Conservation (phyloP, 1,140 invertebrate genomes). For the Luehdorfia chinensis region DNA sequence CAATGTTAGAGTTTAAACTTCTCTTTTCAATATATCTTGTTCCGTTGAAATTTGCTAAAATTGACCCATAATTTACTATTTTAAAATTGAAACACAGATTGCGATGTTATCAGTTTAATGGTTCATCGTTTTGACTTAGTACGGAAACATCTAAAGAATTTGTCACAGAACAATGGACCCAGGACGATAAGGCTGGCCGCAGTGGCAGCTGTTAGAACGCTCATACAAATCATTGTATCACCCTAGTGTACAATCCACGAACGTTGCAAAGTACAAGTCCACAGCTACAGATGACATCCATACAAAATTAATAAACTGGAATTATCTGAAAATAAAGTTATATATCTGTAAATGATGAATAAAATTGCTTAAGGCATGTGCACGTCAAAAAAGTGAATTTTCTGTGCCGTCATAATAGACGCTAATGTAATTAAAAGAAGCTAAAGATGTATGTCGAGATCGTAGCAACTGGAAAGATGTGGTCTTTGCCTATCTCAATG, state of each 20-base stretch:
- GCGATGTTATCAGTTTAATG: not conserved
- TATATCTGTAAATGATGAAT: not conserved
- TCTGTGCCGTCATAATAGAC: too few species aligned
- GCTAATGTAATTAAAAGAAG: too few species aligned
- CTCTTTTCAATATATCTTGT: too few species aligned
- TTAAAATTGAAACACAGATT: conserved; percentile 2
- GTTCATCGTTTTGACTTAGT: conserved; percentile 8
- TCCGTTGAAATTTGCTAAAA: too few species aligned
- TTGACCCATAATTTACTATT: too few species aligned
- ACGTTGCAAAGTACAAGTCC: too few species aligned
- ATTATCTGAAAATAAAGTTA: conserved; percentile 8
- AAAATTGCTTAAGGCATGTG: too few species aligned
- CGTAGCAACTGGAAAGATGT: too few species aligned
- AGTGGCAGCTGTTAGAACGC: conserved; percentile 30
- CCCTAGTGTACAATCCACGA: not conserved
- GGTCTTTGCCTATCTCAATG: too few species aligned
- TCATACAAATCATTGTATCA: conserved; percentile 42
- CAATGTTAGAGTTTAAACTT: too few species aligned
- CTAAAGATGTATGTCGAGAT: too few species aligned
- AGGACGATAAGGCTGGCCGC: conserved; percentile 33
- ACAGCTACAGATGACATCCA: not conserved
- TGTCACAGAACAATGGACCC: conserved; percentile 35
- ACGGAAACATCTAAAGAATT: conserved; percentile 11
- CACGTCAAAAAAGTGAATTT: too few species aligned
- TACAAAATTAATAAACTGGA: not conserved